Conservation (phyloP, 2,797 vertebrate genomes). For the Caiman crocodilus region DNA sequence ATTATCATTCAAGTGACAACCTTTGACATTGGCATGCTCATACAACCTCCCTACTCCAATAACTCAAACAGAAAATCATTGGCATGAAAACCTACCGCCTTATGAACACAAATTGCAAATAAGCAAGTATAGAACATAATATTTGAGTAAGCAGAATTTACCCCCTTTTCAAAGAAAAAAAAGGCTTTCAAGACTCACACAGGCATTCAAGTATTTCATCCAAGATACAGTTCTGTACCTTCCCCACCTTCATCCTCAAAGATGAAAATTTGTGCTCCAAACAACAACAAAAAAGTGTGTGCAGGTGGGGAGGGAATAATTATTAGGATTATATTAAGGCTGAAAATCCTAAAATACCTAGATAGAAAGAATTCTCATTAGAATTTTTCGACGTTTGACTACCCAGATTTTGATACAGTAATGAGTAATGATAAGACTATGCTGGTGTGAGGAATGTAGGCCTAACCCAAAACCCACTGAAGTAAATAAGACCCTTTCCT, state of each 20-base stretch:
- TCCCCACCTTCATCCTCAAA: slow-evolving; percentile 38
- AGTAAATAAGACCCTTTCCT: not conserved
- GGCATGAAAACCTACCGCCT: slow-evolving; percentile 67
- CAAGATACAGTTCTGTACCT: slow-evolving; percentile 37
- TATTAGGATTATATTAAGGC: slow-evolving; percentile 56
- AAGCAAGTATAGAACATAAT: slow-evolving; percentile 57
- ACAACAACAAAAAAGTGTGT: slow-evolving; percentile 39
- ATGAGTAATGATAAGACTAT: not conserved
- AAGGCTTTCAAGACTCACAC: slow-evolving; percentile 35
- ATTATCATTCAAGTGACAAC: slow-evolving; percentile 76
- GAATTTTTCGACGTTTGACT: not conserved
- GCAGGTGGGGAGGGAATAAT: slow-evolving; percentile 23
- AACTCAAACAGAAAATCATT: slow-evolving; percentile 76
- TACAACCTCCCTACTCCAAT: slow-evolving; percentile 69
- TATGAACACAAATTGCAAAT: slow-evolving; percentile 71
- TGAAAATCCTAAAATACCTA: slow-evolving; percentile 31
- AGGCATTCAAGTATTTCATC: slow-evolving; percentile 41
- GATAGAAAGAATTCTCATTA: slow-evolving; percentile 66
- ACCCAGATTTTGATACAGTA: not conserved
- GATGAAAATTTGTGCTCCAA: slow-evolving; percentile 60
- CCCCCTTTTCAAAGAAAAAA: slow-evolving; percentile 65
- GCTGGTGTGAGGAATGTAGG: not conserved
- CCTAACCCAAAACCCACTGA: not conserved
- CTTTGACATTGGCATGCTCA: slow-evolving; percentile 77
- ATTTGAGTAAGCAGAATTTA: slow-evolving; percentile 49